phyloP scores from a whole-genome alignment of 2,113 vertebrate species.

The Actenoides lindsayi region DNA sequence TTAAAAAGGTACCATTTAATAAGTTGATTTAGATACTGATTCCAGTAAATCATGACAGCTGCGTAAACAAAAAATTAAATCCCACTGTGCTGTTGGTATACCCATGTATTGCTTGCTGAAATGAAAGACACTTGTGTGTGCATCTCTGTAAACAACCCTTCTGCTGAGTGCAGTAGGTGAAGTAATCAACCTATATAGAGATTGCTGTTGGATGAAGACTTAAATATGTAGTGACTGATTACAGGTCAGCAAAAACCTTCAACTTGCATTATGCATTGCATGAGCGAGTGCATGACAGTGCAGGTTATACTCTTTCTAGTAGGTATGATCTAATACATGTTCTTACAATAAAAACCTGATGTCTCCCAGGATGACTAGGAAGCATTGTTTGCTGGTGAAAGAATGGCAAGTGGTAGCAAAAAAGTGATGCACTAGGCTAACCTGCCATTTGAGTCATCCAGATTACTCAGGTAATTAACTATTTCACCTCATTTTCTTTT shows the following conservation, averaged over 20 bases:
- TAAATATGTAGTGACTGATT: not conserved
- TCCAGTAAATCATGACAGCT: not conserved
- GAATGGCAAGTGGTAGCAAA: constrained; percentile 12
- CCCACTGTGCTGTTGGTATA: not conserved
- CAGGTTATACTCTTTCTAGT: not conserved
- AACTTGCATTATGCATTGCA: not conserved
- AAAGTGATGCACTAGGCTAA: not conserved
- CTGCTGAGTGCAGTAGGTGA: constrained; percentile 9
- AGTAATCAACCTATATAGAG: not conserved
- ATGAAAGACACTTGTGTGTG: not conserved
- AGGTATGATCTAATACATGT: constrained; percentile 1
- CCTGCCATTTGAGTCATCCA: not conserved
- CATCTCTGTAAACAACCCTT: not conserved
- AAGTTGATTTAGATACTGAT: not conserved
- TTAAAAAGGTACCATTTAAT: not conserved
- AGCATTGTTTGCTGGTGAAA: not conserved
- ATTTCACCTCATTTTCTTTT: not conserved
- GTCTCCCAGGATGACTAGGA: not conserved
- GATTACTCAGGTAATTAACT: not conserved
- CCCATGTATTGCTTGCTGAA: not conserved
- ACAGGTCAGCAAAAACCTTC: constrained; percentile 28
- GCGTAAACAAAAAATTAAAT: not conserved
- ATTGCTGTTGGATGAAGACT: not conserved
- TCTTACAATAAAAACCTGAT: constrained; percentile 2
- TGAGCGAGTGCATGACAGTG: not conserved